Base-by-base conservation (phyloP, 2,888 invertebrate genomes). In the Cantharis nigra region DNA sequence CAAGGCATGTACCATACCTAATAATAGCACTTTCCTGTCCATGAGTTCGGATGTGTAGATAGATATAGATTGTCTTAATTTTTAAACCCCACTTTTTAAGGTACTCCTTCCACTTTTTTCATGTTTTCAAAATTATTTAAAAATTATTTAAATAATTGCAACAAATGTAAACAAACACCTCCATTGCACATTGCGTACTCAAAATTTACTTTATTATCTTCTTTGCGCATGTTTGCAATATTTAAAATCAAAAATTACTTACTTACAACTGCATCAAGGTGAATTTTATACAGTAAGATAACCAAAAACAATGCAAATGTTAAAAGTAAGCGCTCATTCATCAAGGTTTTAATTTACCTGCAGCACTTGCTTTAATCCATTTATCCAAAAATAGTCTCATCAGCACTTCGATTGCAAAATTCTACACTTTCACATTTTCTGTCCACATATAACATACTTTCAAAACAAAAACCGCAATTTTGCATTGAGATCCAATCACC, bases 21-120 rank as follows among this genome's bases (percentile, higher is more conserved):
- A 87, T 87, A 87, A 87, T 87, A 87, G 87, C 77, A 85, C 85
- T 83, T 79, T 79, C 77, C 85, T 84, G 87, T 87, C 87, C 86
- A 85, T 87, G 87, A 86, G 86, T 87, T 86, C 83, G 86, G 78
- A 72, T 78, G 86, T 86, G 86, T 86, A 86, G 85, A 85, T 85
- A 86, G 85, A 86, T 86, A 82, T 83, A 83, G 81, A 81, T 80
- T 81, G 80, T 80, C 80, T 79, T 79, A 70, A 85, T 83, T 86
- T 83, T 86, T 86, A 83, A 84, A 85, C 87, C 87, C 87, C 87
- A 86, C 87, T 87, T 85, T 84, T 79, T 82, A 69, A 77, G 70
- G 70, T 70, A 74, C 77, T 79, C 79, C 79, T 74, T 77, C 75
- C 78, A 74, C 70, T 28, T 65, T 72, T 72, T 77, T 71, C 71